Evolutionary conservation across 2,888 invertebrate genomes (phyloP).

Genomic region (Polia nebulosa): DNA sequence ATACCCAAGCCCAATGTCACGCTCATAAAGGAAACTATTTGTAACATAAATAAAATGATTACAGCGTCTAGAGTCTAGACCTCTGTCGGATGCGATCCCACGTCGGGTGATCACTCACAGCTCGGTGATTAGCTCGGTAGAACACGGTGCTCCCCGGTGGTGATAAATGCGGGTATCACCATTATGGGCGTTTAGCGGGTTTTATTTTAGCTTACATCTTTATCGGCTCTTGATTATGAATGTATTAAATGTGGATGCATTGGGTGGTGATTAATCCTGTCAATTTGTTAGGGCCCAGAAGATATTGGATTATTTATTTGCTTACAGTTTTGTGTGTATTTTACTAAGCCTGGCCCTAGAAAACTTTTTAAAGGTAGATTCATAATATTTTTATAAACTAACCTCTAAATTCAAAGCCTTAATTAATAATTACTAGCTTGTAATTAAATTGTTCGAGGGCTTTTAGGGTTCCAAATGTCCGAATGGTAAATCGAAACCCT

Average conservation of each 20-base stretch:
- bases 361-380: no score
- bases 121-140: slow-evolving; percentile 49
- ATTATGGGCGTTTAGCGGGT: slow-evolving; percentile 50
- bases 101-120: slow-evolving; percentile 77
- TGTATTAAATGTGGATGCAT: slow-evolving; percentile 21
- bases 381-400: no score
- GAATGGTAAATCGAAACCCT: no score
- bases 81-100: slow-evolving; percentile 77
- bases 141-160: slow-evolving; percentile 44
- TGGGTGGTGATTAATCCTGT: slow-evolving; percentile 19
- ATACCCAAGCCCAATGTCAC: slow-evolving; percentile 73
- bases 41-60: slow-evolving; percentile 88
- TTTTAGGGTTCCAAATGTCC: no score
- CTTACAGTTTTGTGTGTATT: no score
- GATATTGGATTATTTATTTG: neutral
- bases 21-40: slow-evolving; percentile 82
- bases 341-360: no score
- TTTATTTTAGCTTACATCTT: slow-evolving; percentile 43
- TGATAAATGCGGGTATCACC: slow-evolving; percentile 61
- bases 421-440: no score
- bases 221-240: slow-evolving; percentile 16
- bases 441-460: no score
- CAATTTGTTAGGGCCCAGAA: neutral
- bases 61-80: slow-evolving; percentile 70
- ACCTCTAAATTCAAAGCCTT: no score